Base-by-base conservation (phyloP, 2,888 invertebrate genomes). In the Archaeoteleia sp. region DNA sequence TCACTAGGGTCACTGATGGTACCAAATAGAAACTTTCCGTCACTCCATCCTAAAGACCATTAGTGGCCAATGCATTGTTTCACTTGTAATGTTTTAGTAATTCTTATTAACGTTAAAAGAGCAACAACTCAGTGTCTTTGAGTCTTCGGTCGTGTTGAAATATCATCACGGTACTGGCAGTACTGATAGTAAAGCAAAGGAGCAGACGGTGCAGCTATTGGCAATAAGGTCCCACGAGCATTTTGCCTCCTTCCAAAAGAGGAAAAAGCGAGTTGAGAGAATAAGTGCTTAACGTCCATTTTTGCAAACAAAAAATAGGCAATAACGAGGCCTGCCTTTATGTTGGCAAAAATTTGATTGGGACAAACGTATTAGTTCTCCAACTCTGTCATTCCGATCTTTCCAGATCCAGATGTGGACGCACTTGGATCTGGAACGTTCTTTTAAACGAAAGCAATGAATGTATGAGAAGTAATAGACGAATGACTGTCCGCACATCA, bases 161-260 rank as follows among this genome's bases (percentile, higher is more conserved):
- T n/a, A n/a, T 53, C 43, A 23, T 17, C 13, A 30, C 39, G n/a
- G 29, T n/a, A 29, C n/a, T 29, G 4, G 29, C 4, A 7, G 2
- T 2, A 29, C 6, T n/a, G n/a, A 29, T 2, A 29, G n/a, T 7
- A n/a, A n/a, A 6, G 29, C 2, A 32, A 37, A 55, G 55, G 55
- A 55, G 55, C 55, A 45, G 55, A 54, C 54, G 43, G 54, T 54
- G 42, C 53, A 37, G 34, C 29, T 42, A 27, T 25, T 13, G 42
- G 27, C 14, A 27, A 9, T 14, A 13, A 13, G 14, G 40, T 25
- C 12, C 27, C n/a, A 27, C 29, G 17, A 10, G 6, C 13, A 15
- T 13, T 27, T 27, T 27, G 27, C 27, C 13, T 7, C 5, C 14
- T 27, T 12, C 17, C 6, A 6, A 29, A 29, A 29, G 35, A 40